Base-by-base conservation (phyloP, 1,140 invertebrate species). In the Trichonephila inaurata region DNA sequence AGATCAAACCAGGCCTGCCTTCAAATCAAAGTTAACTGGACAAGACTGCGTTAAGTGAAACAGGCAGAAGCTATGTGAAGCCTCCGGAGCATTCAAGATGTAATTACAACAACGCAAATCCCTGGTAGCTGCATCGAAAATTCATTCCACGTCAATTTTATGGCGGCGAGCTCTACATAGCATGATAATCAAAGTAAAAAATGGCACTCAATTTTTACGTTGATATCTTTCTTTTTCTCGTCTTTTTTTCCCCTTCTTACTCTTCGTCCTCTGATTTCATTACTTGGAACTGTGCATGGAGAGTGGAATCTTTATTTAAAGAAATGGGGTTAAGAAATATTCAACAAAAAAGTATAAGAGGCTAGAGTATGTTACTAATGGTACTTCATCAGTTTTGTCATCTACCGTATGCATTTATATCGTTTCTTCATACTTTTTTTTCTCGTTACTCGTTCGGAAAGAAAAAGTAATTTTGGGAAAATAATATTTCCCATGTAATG, bases 21-120 rank as follows among this genome's bases (percentile, higher is more conserved):
- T n/a, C 44, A 85, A 92, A 92, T 92, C 90, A 92, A 85, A 92
- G 61, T 92, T 61, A 85, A 92, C 90, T 92, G 90, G 77, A 92
- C 90, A 85, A 10, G 90, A 83, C 77, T 92, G 58, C 81, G 40
- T 82, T 91, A 85, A 83, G 77, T 81, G 33, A 90, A 81, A 64
- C 24, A 81, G 28, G 51, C 66, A 85, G 61, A 61, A 8, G 19
- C 24, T 33, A 72, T 64, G 33, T 21, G 60, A 81, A 81, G n/a
- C 24, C 90, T 44, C 19, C 24, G 81, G 62, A 92, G 90, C 90
- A 85, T 62, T 81, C 61, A 5, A 40, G 62, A 92, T 92, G 90
- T 92, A 92, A 92, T 92, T 92, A 92, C 90, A 62, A 19, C 51
- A 66, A 85, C 90, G 62, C 81, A 92, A 91, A 81, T 91, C 89